Evolutionary conservation across 2,113 vertebrate genomes (phyloP).

Genomic region (Otolemur garnettii): DNA sequence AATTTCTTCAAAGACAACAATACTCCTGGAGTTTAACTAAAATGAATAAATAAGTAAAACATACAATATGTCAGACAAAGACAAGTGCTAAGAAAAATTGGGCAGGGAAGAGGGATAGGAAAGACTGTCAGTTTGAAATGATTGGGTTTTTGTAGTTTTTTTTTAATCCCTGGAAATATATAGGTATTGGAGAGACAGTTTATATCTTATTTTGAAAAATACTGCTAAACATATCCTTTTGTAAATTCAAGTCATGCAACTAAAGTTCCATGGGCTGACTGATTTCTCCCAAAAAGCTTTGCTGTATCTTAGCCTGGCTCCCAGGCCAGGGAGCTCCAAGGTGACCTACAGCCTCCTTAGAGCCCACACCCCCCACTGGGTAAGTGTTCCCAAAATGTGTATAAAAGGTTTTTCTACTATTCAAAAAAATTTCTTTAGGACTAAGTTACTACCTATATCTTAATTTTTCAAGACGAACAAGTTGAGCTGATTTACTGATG

Average conservation of each 20-base stretch:
- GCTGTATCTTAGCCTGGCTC: not conserved
- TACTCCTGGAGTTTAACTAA: constrained; percentile 7
- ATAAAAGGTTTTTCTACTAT: not conserved
- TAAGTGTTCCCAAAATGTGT: not conserved
- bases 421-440: constrained; percentile 1
- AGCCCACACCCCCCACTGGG: not conserved
- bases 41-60: constrained; percentile 48
- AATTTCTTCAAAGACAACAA: constrained; percentile 39
- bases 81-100: constrained; percentile 24
- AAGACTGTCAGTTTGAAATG: constrained; percentile 4
- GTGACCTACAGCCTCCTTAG: not conserved
- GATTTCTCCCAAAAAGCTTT: not conserved
- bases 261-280: not conserved
- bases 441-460: not conserved
- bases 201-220: constrained; percentile 1
- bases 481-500: not conserved
- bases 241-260: not conserved
- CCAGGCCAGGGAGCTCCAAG: not conserved
- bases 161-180: not conserved
- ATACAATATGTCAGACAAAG: not conserved
- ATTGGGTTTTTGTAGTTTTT: too few species aligned
- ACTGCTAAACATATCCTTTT: not conserved
- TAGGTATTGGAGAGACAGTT: not conserved
- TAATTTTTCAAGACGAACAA: constrained; percentile 48
- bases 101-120: not conserved